Percentiles rank a stretch among this genome's conserved stretches.
Evolutionary conservation across 2,888 invertebrate genomes (phyloP).

Genomic region (Ochropleura leucogaster): DNA sequence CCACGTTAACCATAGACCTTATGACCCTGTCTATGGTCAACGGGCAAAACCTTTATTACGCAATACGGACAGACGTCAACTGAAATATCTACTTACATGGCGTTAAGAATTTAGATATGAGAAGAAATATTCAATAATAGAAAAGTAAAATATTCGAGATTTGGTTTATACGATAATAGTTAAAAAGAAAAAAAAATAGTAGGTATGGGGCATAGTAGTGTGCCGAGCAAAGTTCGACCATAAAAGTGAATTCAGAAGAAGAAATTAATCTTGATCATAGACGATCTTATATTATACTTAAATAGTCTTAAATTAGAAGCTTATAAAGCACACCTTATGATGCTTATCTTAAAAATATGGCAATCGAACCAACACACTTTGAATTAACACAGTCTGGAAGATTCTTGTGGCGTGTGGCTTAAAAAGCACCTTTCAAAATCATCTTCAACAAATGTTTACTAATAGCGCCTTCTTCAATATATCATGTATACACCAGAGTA

Average conservation of each 20-base stretch:
- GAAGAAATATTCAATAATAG: conserved; percentile 7
- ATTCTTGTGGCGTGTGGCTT: background rate
- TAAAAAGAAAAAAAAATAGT: background rate
- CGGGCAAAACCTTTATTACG: conserved; percentile 44
- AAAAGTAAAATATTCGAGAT: background rate
- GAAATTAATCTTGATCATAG: conserved; percentile 22
- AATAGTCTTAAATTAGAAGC: conserved; percentile 1
- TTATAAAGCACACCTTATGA: background rate
- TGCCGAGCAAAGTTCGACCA: conserved; percentile 10
- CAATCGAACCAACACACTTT: conserved; percentile 29
- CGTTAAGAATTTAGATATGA: conserved; percentile 29
- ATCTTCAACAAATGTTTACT: background rate
- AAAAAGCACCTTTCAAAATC: background rate
- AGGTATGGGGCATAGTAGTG: conserved; percentile 2
- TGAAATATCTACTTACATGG: conserved; percentile 74
- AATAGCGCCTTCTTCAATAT: background rate
- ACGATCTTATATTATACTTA: conserved; percentile 1
- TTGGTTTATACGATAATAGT: background rate
- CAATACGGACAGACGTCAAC: conserved; percentile 83
- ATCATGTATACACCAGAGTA: too few species aligned
- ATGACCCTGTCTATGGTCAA: conserved; percentile 28
- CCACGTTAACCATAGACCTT: conserved; percentile 39
- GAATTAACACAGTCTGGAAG: background rate
- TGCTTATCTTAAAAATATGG: background rate
- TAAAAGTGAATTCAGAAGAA: background rate